phyloP scores from a whole-genome alignment of 2,797 vertebrate genomes.

The Limosa lapponica region DNA sequence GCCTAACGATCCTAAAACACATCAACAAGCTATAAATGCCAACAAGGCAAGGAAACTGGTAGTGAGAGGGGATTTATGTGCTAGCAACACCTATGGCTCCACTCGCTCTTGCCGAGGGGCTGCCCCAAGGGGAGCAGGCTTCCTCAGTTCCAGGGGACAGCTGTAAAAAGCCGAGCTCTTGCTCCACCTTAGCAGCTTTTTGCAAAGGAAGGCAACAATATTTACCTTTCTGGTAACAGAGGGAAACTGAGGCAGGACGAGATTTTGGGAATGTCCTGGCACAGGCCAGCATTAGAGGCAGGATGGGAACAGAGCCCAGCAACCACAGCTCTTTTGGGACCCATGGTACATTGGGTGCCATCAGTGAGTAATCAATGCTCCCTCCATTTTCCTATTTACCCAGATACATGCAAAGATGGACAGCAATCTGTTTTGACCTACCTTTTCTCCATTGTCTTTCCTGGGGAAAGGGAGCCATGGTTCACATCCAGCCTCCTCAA shows the following conservation, averaged over 20 bases:
- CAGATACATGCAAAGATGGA: fast-evolving
- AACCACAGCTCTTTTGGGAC: not conserved
- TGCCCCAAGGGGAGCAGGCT: not conserved
- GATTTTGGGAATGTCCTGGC: not conserved
- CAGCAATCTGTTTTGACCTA: not conserved
- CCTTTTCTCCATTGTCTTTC: not conserved
- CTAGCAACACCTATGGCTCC: not conserved
- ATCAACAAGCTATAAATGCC: not conserved
- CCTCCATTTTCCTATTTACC: not conserved
- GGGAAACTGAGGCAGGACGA: not conserved
- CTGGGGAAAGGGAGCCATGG: not conserved
- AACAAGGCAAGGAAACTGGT: not conserved
- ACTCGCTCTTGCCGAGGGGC: fast-evolving
- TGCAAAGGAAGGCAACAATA: not conserved
- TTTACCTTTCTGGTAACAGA: not conserved
- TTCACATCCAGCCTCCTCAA: not conserved
- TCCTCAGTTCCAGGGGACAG: not conserved
- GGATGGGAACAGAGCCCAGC: not conserved
- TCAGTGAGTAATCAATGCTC: not conserved
- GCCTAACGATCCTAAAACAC: not conserved
- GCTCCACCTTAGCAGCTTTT: not conserved
- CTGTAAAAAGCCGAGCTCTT: not conserved
- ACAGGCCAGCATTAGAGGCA: not conserved
- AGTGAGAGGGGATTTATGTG: not conserved
- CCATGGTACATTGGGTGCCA: not conserved